Evolutionary conservation across 2,113 vertebrate genomes (phyloP), one percentile per base, ranked within the genome.

Genomic region (Cryptomyrus ogoouensis): DNA sequence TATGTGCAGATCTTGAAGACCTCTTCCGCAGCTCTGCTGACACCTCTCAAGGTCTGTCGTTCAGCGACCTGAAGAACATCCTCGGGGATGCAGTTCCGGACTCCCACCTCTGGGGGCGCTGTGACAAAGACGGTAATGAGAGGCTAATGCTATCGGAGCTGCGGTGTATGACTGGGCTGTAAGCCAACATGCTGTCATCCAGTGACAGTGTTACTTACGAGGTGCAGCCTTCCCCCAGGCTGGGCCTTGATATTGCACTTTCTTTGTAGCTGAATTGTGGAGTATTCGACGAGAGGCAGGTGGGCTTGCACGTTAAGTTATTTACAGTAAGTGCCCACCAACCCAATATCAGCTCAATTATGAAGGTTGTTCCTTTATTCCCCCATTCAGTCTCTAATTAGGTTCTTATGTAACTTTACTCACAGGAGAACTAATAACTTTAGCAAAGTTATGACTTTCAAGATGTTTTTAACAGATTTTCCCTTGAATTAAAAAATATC

Each of bases 71-170:
- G 91, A 93, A 92, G 56, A 88, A 85, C 42, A 21, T 92, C 27
- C 93, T 95, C 3, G 94, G 94, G 19, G 1, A 74, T 3, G 90
- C 88, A 12, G 53, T 89, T 89, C 95, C 94, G 9, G 93, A 88
- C 0, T 44, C 83, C 56, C 89, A 15, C 0, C 89, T 91, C 46
- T 19, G 95, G 88, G 80, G 90, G 53, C 94, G 93, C 80, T 95
- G 93, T 58, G 96, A 96, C 88, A 88, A 0, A 12, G 91, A 96
- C 5, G 46, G 91, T 80, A 92, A 96, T 91, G 88, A 88, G 88
- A 93, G 90, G 89, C 95, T 92, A 87, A 94, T 94, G 1, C 66
- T 93, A 90, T 83, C 5, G 39, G 96, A 96, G 91, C 94, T 95
- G 87, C 92, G 24, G 80, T 92, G 92, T 53, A 95, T 95, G 39